phyloP scores from a whole-genome alignment of 2,888 invertebrate genomes.

The Iphiclides podalirius region DNA sequence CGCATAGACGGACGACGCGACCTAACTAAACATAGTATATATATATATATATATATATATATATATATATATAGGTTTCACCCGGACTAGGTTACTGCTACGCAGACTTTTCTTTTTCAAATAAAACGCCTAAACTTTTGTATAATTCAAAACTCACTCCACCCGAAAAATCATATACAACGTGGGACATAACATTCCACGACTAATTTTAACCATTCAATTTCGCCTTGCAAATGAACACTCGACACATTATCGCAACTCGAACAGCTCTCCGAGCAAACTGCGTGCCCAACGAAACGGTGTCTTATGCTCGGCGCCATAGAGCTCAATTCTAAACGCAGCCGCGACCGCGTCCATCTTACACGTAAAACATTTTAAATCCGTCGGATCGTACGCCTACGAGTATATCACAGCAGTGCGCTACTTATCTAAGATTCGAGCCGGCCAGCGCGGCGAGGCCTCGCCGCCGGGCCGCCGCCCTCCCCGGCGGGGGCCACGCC shows the following conservation, averaged over 20 bases:
- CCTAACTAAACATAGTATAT: constrained; percentile 17
- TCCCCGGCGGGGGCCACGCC: background rate
- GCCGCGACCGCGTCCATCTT: constrained; percentile 28
- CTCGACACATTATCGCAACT: background rate
- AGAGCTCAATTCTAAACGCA: constrained; percentile 18
- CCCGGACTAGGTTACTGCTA: constrained; percentile 18
- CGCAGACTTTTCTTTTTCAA: constrained; percentile 10
- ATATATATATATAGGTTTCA: constrained; percentile 18
- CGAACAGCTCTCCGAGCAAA: constrained; percentile 2
- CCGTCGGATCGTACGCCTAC: constrained; percentile 51
- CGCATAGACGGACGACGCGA: constrained; percentile 39
- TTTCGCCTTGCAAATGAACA: background rate
- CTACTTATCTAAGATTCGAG: constrained; percentile 63
- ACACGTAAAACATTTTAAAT: constrained; percentile 34
- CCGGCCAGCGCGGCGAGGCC: constrained; percentile 33
- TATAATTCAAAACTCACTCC: constrained; percentile 1
- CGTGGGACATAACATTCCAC: background rate
- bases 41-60: constrained; percentile 17
- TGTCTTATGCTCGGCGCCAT: background rate
- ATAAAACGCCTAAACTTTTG: constrained; percentile 12
- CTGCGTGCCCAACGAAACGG: background rate
- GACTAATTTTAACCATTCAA: background rate
- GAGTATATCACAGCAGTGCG: constrained; percentile 71
- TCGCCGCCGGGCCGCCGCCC: constrained; percentile 7
- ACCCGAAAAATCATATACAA: constrained; percentile 10